Conservation (phyloP, 2,113 vertebrate genomes). For the Aythya baeri region DNA sequence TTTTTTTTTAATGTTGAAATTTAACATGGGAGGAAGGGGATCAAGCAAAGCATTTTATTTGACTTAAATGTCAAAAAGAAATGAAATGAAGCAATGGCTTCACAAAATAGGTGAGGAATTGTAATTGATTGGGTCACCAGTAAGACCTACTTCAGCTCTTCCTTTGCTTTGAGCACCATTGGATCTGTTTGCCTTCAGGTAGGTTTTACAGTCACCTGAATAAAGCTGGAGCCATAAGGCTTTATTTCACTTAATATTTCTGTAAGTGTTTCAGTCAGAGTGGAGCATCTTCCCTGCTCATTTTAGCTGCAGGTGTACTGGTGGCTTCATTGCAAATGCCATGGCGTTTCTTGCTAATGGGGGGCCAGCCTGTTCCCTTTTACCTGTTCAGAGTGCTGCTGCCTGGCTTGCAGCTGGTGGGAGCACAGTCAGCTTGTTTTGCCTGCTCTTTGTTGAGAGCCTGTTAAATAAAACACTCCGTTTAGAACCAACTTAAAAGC, state of each 20-base stretch:
- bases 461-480: not conserved
- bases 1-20: not conserved
- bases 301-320: rapidly evolving
- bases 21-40: not conserved
- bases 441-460: not conserved
- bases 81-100: not conserved
- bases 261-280: not conserved
- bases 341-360: not conserved
- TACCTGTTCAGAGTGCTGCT: not conserved
- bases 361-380: not conserved
- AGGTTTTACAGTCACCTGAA: not conserved
- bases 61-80: not conserved
- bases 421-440: not conserved
- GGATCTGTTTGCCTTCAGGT: not conserved
- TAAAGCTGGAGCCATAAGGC: not conserved
- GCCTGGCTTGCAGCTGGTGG: not conserved
- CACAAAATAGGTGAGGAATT: not conserved
- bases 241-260: not conserved
- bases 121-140: not conserved
- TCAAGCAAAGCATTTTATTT: not conserved
- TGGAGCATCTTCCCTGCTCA: not conserved
- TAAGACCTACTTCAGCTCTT: not conserved
- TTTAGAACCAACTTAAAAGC: not conserved
- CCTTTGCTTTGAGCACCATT: not conserved
- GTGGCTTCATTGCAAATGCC: not conserved